phyloP scores from a whole-genome alignment of 2,113 vertebrate genomes.

The Nanorana parkeri region DNA sequence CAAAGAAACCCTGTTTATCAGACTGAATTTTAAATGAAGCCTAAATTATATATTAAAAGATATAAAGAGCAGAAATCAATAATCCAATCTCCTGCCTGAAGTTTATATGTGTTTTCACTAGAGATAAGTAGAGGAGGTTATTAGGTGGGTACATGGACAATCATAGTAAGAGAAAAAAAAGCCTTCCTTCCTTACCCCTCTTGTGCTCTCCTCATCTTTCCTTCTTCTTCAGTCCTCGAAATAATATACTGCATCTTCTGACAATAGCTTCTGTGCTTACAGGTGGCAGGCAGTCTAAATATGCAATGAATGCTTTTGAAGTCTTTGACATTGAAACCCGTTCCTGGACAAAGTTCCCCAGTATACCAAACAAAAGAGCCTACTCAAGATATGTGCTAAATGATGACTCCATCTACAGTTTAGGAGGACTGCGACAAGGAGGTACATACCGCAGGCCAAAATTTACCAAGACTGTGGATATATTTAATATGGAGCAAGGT shows the following conservation, averaged over 20 bases:
- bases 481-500: constrained; percentile 93
- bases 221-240: no score
- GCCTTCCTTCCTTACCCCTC: no score
- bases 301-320: constrained; percentile 89
- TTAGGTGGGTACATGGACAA: no score
- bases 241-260: background rate
- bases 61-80: no score
- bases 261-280: constrained; percentile 5
- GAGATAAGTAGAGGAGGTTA: no score
- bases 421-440: constrained; percentile 91
- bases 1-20: no score
- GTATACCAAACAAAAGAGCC: constrained; percentile 89
- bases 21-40: no score
- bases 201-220: no score
- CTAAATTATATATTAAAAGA: no score
- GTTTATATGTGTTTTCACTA: no score
- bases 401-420: constrained; percentile 81
- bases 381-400: constrained; percentile 90
- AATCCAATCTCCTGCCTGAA: no score
- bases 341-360: constrained; percentile 87
- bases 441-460: constrained; percentile 92
- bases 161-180: no score
- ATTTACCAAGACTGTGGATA: constrained; percentile 92
- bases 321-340: constrained; percentile 89
- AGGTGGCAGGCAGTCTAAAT: constrained; percentile 95